Evolutionary conservation across 2,113 vertebrate genomes (phyloP), one percentile per base, ranked within the genome.

Genomic region (Fregetta grallaria): DNA sequence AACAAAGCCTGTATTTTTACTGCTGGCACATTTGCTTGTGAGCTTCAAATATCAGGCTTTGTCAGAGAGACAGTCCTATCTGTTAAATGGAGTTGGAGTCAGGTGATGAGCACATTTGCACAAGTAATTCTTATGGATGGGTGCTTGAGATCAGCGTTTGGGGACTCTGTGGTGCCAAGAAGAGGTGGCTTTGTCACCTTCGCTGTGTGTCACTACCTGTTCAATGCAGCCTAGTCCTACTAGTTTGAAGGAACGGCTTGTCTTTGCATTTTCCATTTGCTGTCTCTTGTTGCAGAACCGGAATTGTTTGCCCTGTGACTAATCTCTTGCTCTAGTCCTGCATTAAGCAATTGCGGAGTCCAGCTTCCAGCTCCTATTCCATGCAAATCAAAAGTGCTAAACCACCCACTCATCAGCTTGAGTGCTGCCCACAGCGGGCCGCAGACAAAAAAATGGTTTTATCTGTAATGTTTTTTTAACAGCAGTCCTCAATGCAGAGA

Each of bases 101-200:
- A 22, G 14, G 47, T 4, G 50, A 45, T 14, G 56, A 82, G 90
- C 67, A 74, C 23, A 1, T 52, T 47, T 38, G 13, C 44, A 18
- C 67, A 30, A 6, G 27, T 7, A 30, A 34, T 50, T 67, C 38
- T 71, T 38, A 5, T 14, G 59, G 67, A 21, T 0, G 0, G n/a
- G 49, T 34, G 45, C 42, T 36, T 5, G 6, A 55, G 42, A 42
- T 44, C 74, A 25, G 38, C 18, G 15, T 44, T 0, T 66, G 85
- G 63, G 72, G 62, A 63, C 7, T 15, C 42, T 56, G 22, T 30
- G 68, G 87, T 44, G 56, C 56, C 47, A 59, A 17, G 50, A 66
- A 32, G 62, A 88, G 63, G 63, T 0, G 0, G 55, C 63, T 84
- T 63, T 77, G 68, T 63, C 86, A 77, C 67, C 52, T 23, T 47